Evolutionary conservation across 2,888 invertebrate genomes (phyloP), one percentile per base, ranked within the genome.

Genomic region (Dysmachus trigonus): DNA sequence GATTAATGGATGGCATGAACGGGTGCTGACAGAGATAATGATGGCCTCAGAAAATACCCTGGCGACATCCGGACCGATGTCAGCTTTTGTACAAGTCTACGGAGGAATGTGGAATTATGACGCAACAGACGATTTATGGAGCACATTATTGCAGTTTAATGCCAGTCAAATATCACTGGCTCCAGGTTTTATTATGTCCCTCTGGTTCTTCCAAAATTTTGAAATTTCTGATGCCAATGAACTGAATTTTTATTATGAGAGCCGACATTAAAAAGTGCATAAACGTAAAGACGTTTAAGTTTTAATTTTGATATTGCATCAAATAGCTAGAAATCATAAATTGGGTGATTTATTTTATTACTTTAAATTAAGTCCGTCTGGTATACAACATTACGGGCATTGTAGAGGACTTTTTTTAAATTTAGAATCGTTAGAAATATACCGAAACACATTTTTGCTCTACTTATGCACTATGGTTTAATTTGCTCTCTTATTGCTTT

Each of bases 1-100:
- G 62, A 62, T 33, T 73, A 73, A 73, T 73, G 18, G 35, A 73
- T 33, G 31, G 73, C 33, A 18, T 73, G 31, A 31, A 73, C 73
- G 31, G 73, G 10, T 31, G 33, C n/a, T 35, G 73, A 73, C 73
- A 73, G 73, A 35, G 35, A 73, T 73, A 73, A 73, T 73, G 35
- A 35, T 35, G 33, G 31, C 31, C 15, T 35, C 73, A n/a, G 73
- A 13, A 62, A 73, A 35, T 73, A 33, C 73, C 35, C 30, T 35
- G 73, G 73, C 73, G 73, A 73, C 73, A 73, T 33, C 73, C 73
- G 73, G 73, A 73, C 35, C 73, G 35, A 13, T 73, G 33, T 35
- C 73, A 31, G 73, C 18, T 33, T 73, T 31, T 73, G 27, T n/a
- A 0, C n/a, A 13, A n/a, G 72, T 72, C 30, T 1, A 72, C 15